Evolutionary conservation across 2,797 vertebrate species (phyloP), one percentile per base, ranked within the genome.

Genomic region (Gymnothorax reevesii): DNA sequence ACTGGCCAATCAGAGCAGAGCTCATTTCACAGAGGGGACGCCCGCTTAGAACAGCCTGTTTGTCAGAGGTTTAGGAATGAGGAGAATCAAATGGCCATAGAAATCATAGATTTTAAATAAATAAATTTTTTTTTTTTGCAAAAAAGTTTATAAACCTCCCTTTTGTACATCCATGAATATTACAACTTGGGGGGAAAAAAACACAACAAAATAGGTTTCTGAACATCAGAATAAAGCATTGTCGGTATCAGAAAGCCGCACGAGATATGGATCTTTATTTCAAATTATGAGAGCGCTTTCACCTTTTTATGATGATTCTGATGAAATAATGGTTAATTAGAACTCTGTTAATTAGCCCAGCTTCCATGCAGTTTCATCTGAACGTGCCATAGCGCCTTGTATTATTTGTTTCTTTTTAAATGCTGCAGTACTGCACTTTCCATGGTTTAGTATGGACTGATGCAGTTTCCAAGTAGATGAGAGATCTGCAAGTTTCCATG

Each of bases 401-500:
- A 52, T 52, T 79, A 7, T 6, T 33, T 20, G 20, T 80, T 15
- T 73, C 27, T 73, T 27, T 73, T 80, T 54, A 80, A 80, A 77
- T 49, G 12, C 75, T 20, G 8, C 49, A 80, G 49, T 80, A 55
- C 49, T 80, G 4, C 42, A 49, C 33, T 8, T 55, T 80, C 77
- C 20, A 12, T 80, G 17, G 20, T 22, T 54, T n/a, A 54, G 22
- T 10, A 80, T 8, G 49, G 49, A 80, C n/a, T 20, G 77, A 20
- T 80, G 49, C 49, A 17, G 77, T 15, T 80, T 22, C 7, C n/a
- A 52, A 54, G 77, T 55, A 52, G 77, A 52, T 80, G 77, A 80
- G 77, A 79, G 33, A 49, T 79, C 33, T 49, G 6, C 5, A 79
- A 13, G 77, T 80, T 80, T 54, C 77, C 77, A 80, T 80, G 77